Base-by-base conservation (phyloP, 2,888 invertebrate species). In the Eupithecia vulgata region DNA sequence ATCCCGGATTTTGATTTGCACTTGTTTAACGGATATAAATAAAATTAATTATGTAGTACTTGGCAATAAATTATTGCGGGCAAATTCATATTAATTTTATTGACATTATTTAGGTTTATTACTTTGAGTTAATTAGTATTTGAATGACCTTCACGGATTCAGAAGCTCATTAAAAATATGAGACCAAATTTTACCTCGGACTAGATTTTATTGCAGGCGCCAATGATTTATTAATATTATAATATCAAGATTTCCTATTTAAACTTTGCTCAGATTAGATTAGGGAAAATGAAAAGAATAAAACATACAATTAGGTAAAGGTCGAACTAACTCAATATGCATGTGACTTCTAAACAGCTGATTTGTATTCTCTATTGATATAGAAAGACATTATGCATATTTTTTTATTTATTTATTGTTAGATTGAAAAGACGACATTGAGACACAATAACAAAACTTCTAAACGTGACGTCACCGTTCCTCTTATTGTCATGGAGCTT, bases 81-180 rank as follows among this genome's bases (percentile, higher is more conserved):
- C 64, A 17, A 57, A 66, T 72, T 75, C 52, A 71, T 76, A 37
- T 48, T 17, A 21, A 45, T 62, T 73, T 73, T 71, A 76, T 73
- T 71, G 76, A 68, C 42, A 70, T 30, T 45, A 70, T 68, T 67
- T 70, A 68, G 61, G 68, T 72, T 75, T 75, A 70, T 70, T 62
- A 71, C 71, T 57, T 7, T 67, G 42, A n/a, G 57, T 67, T 62
- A 69, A 75, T 76, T 79, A 75, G 69, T 72, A 72, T 76, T 77
- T 73, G 40, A 35, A 40, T 75, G 77, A 72, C 76, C 74, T 76
- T 74, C 71, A 40, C 61, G 57, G 67, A 40, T 65, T 35, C 68
- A 65, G 75, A 62, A 68, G 72, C 72, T 67, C 17, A 70, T 70
- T 67, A 70, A n/a, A 70, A n/a, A 69, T 68, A n/a, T 37, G 61